Base-by-base conservation (phyloP, 2,888 invertebrate species). In the Drosophila colorata region DNA sequence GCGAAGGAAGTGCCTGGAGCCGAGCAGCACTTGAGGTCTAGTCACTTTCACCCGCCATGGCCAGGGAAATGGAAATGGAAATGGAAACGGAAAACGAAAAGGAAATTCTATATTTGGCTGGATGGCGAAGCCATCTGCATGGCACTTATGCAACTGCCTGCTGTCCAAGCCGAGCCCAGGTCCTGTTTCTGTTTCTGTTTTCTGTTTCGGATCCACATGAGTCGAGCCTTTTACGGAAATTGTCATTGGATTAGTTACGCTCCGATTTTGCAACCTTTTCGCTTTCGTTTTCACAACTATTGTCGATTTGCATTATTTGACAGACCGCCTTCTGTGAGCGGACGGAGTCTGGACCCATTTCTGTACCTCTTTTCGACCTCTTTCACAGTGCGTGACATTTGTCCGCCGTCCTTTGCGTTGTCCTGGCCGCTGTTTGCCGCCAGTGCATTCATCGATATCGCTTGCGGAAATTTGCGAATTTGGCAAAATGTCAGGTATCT, bases 241-340 rank as follows among this genome's bases (percentile, higher is more conserved):
- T 56, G 70, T 47, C 61, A 49, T 16, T 25, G 57, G 70, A 89
- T 89, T 90, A 70, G 89, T 74, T 78, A 61, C 89, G 87, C 82
- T 88, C 74, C 71, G 80, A 58, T 78, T 87, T 74, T 65, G 73
- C 78, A 87, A 72, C 84, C 78, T 75, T 89, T 85, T 72, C 70
- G 70, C 74, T 74, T 74, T 74, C 74, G 57, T 59, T 76, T 69
- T 60, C 53, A 13, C 56, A 70, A 66, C 88, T 88, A 83, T 88
- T 90, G 88, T 90, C 71, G 59, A 80, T 90, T 90, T 86, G 71
- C 86, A 89, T 88, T 79, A 87, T 78, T 41, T 46, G 25, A 25
- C 8, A 60, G 89, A 83, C 90, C 89, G 89, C 86, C 86, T 83
- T 65, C 74, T 66, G 85, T 60, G 74, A 13, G n/a, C n/a, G n/a